Evolutionary conservation across 1,140 invertebrate genomes (phyloP), one percentile per base, ranked within the genome.

Genomic region (Contarinia nasturtii): DNA sequence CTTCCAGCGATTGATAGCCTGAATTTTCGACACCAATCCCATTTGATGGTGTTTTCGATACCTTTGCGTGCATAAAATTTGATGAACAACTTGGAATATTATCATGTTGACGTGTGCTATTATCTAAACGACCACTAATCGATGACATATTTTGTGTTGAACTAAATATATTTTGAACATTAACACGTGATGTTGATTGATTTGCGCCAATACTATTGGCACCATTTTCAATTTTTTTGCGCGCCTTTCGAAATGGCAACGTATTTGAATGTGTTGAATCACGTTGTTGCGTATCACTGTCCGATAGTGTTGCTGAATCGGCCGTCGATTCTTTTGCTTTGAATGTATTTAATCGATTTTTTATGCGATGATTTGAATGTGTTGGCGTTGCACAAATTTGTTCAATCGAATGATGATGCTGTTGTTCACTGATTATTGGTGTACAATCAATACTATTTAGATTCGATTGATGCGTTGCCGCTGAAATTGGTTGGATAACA

Each of bases 201-300:
- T 55, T 53, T 1, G 58, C 56, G 1, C 63, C 62, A 27, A 58
- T 60, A 43, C 60, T 61, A 41, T 65, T 66, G 49, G 64, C 63
- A 22, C 61, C 65, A 33, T 64, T 65, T 52, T 67, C 70, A 38
- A 63, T 63, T 17, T 66, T 59, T 50, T 70, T 72, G 53, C 70
- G 73, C 8, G 67, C 62, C 58, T 70, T 73, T 17, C 67, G 54
- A 2, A 64, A 64, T 19, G 68, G 70, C 45, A 71, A 55, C 3
- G 70, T 73, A 51, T 58, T 67, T 4, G 67, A 65, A 49, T 65
- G 62, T 43, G 66, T 58, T 10, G 27, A 27, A 49, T 69, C 68
- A 0, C 63, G 52, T 34, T 60, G 49, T 51, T 58, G 62, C n/a
- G 12, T 64, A 53, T 68, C 51, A 43, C 54, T 60, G 45, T 61